Base-by-base conservation (phyloP, 2,113 vertebrate genomes). In the Seriola dumerili region DNA sequence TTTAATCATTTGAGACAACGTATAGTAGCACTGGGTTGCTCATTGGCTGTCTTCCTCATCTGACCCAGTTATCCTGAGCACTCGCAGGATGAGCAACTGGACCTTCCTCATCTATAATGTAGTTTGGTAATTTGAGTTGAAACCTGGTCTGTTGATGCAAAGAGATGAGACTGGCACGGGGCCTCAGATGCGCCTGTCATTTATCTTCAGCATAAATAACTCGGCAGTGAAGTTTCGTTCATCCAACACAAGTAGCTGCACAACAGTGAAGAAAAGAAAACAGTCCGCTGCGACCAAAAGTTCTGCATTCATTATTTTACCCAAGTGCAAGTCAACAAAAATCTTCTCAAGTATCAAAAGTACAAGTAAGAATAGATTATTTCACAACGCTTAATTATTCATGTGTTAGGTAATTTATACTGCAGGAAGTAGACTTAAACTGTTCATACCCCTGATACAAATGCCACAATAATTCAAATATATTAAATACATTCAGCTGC, bases 81-180 rank as follows among this genome's bases (percentile, higher is more conserved):
- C 44, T 80, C 36, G 38, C 42, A 21, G 29, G 29, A 76, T 76
- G 88, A 75, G 84, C 57, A 94, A 87, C 78, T 59, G 57, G 76
- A 90, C 55, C 74, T 46, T 61, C 46, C 57, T 94, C 88, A 94
- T 95, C 54, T 63, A 95, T 94, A 90, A 95, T 95, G 81, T 68
- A 95, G 74, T 52, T 66, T 1, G 40, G 92, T 86, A 91, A 94
- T 64, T 3, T 76, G 87, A 95, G 86, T 66, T 3, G 78, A 81
- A 72, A 83, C 72, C 59, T 81, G 67, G 23, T 64, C 52, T 78
- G 70, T 29, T 61, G 23, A 78, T 76, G 67, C 1, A 44, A 21
- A 59, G 75, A 78, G 55, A 73, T 17, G 32, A n/a, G 23, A 32
- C 58, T 38, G 73, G 65, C 67, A 57, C 44, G 4, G 25, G 50